Evolutionary conservation across 2,797 vertebrate genomes (phyloP).

Genomic region (Coluber constrictor): DNA sequence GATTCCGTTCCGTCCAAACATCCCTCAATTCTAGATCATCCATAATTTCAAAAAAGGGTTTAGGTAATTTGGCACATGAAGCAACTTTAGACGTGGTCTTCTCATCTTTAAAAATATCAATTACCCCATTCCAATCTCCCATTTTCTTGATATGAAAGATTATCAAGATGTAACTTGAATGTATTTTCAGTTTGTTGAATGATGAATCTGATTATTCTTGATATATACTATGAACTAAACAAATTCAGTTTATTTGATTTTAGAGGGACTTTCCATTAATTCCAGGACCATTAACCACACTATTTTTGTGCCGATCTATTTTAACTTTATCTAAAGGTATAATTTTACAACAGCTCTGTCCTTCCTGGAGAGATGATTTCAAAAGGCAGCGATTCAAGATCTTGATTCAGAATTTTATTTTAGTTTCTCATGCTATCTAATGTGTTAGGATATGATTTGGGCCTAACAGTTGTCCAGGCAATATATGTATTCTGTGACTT

Average conservation of each 20-base stretch:
- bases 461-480: no score
- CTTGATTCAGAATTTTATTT: background rate
- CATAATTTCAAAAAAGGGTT: no score
- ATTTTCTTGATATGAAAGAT: background rate
- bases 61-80: no score
- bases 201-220: background rate
- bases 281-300: background rate
- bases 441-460: no score
- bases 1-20: no score
- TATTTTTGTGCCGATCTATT: background rate
- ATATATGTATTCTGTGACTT: no score
- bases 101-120: no score
- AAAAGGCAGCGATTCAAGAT: background rate
- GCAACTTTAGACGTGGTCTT: no score
- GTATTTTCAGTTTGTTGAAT: background rate
- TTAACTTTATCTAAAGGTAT: background rate
- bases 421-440: background rate
- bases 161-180: background rate
- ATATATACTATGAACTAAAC: background rate
- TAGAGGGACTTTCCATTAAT: background rate
- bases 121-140: no score
- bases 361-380: background rate
- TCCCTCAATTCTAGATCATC: no score
- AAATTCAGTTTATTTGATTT: background rate
- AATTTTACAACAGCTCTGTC: background rate